Evolutionary conservation across 2,113 vertebrate species (phyloP).

Genomic region (Catharus fuscescens): DNA sequence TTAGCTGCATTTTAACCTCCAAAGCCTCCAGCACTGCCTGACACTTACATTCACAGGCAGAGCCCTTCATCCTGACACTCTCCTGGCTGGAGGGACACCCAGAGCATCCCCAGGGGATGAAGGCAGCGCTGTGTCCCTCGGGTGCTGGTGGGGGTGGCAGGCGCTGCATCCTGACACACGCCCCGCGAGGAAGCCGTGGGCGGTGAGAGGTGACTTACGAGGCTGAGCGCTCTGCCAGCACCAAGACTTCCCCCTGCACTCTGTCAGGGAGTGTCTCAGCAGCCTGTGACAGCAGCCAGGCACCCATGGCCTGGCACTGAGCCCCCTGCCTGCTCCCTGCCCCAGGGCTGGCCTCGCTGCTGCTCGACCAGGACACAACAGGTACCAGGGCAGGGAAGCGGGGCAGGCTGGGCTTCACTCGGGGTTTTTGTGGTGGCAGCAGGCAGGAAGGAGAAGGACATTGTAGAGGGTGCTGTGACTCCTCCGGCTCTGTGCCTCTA

Average conservation of each 20-base stretch:
- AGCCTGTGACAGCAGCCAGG: not conserved
- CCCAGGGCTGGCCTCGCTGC: not conserved
- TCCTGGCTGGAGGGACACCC: not conserved
- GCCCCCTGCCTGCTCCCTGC: not conserved
- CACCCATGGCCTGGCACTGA: not conserved
- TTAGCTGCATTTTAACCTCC: accelerated
- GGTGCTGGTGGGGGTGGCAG: accelerated
- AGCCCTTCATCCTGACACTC: accelerated
- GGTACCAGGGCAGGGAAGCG: not conserved
- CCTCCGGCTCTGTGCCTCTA: accelerated
- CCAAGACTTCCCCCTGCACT: not conserved
- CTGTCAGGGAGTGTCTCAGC: accelerated
- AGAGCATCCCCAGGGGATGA: accelerated
- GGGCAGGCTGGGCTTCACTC: not conserved
- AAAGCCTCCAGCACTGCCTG: accelerated
- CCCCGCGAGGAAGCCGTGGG: not conserved
- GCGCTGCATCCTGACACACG: not conserved
- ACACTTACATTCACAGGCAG: accelerated
- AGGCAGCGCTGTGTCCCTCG: accelerated
- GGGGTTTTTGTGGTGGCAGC: not conserved
- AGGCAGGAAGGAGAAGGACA: not conserved
- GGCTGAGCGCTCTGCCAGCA: accelerated
- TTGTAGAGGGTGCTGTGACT: not conserved
- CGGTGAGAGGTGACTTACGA: not conserved
- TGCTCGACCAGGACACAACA: not conserved